Percentiles rank a stretch among this genome's conserved stretches.
These are phyloP conservation scores for Troglohyphantes excavatus DNA, from an alignment of 2,888 invertebrate species.

Conservation along the genomic window DNA sequence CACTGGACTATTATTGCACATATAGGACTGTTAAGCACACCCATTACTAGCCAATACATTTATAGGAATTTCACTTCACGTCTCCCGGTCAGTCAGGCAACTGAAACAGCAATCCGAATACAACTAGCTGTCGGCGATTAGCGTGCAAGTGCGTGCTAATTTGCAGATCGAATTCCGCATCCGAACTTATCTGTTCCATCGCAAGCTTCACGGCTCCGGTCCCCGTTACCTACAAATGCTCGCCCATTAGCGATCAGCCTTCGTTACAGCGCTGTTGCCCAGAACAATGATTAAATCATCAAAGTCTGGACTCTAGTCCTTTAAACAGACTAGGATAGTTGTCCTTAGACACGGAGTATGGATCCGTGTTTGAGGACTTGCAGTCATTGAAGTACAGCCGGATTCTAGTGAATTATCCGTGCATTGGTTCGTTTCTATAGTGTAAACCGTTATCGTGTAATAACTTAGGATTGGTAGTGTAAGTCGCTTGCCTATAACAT, in stretches of 20 bases:
- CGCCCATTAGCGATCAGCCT: background rate
- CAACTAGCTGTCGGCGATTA: background rate
- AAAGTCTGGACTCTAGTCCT: background rate
- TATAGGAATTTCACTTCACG: too few species aligned
- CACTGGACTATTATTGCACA: too few species aligned
- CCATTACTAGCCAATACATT: too few species aligned
- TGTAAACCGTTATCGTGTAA: too few species aligned
- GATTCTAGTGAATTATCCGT: too few species aligned
- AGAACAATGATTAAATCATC: background rate
- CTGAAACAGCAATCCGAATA: background rate
- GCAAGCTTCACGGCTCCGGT: background rate
- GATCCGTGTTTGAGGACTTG: background rate
- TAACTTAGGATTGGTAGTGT: too few species aligned
- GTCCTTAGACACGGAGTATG: background rate
- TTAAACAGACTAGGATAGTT: background rate
- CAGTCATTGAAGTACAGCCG: background rate
- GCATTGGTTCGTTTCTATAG: too few species aligned
- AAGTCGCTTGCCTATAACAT: too few species aligned
- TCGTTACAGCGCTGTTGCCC: background rate
- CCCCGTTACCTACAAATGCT: background rate
- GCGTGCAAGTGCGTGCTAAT: background rate
- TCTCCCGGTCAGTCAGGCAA: too few species aligned
- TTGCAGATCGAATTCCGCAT: background rate
- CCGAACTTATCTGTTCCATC: background rate
- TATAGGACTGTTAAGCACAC: too few species aligned